Base-by-base conservation (phyloP, 2,888 invertebrate genomes). In the Nineta flava region DNA sequence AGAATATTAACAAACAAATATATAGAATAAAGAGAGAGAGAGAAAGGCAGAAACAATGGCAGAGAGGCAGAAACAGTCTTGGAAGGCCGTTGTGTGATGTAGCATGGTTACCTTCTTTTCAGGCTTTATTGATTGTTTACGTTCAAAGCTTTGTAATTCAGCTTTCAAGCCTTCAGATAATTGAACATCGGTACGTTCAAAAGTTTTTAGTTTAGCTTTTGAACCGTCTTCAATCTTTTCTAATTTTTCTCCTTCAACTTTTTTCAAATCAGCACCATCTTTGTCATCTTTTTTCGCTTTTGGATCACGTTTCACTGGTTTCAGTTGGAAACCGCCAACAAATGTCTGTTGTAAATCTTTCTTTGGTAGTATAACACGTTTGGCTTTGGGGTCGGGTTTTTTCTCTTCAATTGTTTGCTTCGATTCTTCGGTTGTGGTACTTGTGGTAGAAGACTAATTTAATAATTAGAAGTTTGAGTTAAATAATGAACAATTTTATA, bases 261-360 rank as follows among this genome's bases (percentile, higher is more conserved):
- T 49, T 34, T 44, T 44, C 17, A 44, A 32, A 10, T 35, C 26
- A 19, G 21, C 1, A 26, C 42, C 42, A 10, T 13, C 16, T 38
- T 50, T 41, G 3, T 38, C 40, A 60, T 55, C 61, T 49, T 38
- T 58, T 54, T 16, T 60, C 59, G 38, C 63, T 57, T 66, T 66
- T 58, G 61, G 60, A 44, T 61, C 57, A 58, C 65, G 68, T 55
- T 62, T 60, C 55, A 74, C 69, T 46, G 77, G 78, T 66, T 78
- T 79, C 60, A 79, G 72, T 61, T 77, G 74, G 56, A 79, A 65
- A 55, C 67, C 68, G 55, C 67, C 68, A 60, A 76, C 65, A 65
- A 79, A 79, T 60, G 67, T 72, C 62, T 75, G 76, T 59, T 68
- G 64, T 64, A 69, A 65, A 55, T 70, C 69, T 57, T 65, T 61